Evolutionary conservation across 1,140 invertebrate species (phyloP).

Genomic region (Bombus waltoni): DNA sequence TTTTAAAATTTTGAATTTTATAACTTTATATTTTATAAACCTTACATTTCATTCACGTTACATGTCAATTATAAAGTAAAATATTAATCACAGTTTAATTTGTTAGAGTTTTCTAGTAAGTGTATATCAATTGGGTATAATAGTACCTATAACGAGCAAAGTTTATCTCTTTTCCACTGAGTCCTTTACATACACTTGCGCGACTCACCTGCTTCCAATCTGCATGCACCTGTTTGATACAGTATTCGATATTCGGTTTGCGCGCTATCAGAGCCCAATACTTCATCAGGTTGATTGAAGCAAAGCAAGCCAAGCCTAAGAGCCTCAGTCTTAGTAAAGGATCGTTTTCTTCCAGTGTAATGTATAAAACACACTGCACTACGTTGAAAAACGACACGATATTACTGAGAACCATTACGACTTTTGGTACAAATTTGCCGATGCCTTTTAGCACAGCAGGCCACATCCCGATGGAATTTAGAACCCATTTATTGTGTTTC

Average conservation of each 20-base stretch:
- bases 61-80: too few relatives aligned
- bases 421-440: not conserved
- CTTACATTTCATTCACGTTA: too few relatives aligned
- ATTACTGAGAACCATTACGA: constrained; percentile 21
- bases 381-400: constrained; percentile 25
- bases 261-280: constrained; percentile 37
- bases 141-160: too few relatives aligned
- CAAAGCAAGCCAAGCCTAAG: constrained; percentile 23
- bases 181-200: too few relatives aligned
- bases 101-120: too few relatives aligned
- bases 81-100: too few relatives aligned
- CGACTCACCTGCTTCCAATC: constrained; percentile 63
- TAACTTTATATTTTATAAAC: too few relatives aligned
- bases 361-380: constrained; percentile 35
- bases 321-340: constrained; percentile 27
- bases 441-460: not conserved
- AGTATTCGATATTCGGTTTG: constrained; percentile 26
- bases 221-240: constrained; percentile 51
- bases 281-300: constrained; percentile 19
- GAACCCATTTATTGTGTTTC: constrained; percentile 41
- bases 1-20: too few relatives aligned
- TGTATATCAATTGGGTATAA: too few relatives aligned
- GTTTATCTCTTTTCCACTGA: too few relatives aligned
- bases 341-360: constrained; percentile 38
- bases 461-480: constrained; percentile 59